These are phyloP conservation scores for Neopipo cinnamomea DNA, from an alignment of 2,113 vertebrate genomes.

Conservation along the genomic window DNA sequence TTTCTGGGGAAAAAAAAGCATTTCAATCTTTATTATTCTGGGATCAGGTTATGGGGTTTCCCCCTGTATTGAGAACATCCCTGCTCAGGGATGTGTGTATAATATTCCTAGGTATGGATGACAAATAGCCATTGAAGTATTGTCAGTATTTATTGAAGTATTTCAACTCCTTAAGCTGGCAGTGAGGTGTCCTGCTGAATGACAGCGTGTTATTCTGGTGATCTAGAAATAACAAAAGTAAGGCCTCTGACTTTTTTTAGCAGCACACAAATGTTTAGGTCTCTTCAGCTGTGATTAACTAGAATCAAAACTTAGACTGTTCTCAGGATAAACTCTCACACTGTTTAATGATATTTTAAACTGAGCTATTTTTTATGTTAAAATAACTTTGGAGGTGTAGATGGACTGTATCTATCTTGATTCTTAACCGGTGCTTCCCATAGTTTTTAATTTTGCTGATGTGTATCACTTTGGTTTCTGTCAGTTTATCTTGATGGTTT, in stretches of 20 bases:
- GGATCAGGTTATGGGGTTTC: not conserved
- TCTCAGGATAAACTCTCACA: not conserved
- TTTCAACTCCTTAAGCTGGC: not conserved
- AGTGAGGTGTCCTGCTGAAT: not conserved
- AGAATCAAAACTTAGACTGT: not conserved
- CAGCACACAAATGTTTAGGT: not conserved
- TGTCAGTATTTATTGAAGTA: not conserved
- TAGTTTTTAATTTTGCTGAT: not conserved
- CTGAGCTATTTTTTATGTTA: not conserved
- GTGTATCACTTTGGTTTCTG: not conserved
- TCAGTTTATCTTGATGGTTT: not conserved
- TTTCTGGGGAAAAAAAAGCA: not conserved
- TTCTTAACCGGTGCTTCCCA: not conserved
- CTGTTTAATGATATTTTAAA: not conserved
- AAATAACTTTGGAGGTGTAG: not conserved
- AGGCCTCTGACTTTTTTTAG: not conserved
- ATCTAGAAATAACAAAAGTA: not conserved
- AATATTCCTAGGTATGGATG: not conserved
- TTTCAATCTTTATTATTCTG: not conserved
- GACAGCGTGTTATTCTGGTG: not conserved
- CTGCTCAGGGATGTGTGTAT: not conserved
- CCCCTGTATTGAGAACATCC: not conserved
- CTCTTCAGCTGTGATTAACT: not conserved
- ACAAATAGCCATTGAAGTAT: not conserved
- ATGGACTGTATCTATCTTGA: not conserved